These are phyloP conservation scores for Drosophila willistoni DNA, from an alignment of 1,140 invertebrate genomes.

Conservation along the genomic window DNA sequence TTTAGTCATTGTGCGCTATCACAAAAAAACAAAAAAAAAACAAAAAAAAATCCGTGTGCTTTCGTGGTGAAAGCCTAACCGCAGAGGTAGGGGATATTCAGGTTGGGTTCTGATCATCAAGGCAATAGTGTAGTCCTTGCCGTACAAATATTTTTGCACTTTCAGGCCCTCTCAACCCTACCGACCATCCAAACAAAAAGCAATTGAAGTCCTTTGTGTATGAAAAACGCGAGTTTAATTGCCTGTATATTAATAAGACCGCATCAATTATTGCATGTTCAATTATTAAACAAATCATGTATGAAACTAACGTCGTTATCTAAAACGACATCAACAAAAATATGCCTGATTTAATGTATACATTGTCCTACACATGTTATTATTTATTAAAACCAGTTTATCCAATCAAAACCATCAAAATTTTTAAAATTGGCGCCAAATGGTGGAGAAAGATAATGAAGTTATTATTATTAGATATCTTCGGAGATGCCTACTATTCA, in stretches of 20 bases:
- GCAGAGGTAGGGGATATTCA: constrained; percentile 23
- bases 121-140: constrained; percentile 6
- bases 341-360: too few species aligned
- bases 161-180: constrained; percentile 19
- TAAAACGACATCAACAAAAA: too few species aligned
- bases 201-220: constrained; percentile 20
- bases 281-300: not conserved
- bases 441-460: too few species aligned
- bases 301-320: too few species aligned
- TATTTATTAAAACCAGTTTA: too few species aligned
- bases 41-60: constrained; percentile 55
- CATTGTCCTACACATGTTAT: too few species aligned
- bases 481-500: too few species aligned
- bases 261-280: not conserved
- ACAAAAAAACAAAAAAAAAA: constrained; percentile 77
- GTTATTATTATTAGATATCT: too few species aligned
- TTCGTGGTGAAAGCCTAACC: constrained; percentile 43
- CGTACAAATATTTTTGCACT: constrained; percentile 74
- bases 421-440: too few species aligned
- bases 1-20: constrained; percentile 75
- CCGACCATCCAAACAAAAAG: not conserved
- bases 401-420: too few species aligned
- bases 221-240: constrained; percentile 39
- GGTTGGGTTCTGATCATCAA: constrained; percentile 57
- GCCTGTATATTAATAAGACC: constrained; percentile 32